Conservation (phyloP, 2,797 vertebrate species). For the Microctenopoma steveboyesi region DNA sequence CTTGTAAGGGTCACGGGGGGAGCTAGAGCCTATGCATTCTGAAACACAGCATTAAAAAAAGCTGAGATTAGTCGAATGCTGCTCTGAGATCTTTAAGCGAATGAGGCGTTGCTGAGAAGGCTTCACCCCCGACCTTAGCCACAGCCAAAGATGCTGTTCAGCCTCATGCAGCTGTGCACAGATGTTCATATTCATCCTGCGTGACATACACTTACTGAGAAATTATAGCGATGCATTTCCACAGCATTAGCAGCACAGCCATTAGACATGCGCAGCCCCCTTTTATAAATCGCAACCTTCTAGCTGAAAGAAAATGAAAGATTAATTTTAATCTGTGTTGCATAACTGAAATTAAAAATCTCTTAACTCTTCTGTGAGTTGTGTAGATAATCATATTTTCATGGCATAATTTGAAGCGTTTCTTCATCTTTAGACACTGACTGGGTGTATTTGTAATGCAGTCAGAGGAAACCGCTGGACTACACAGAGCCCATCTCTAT, state of each 20-base stretch:
- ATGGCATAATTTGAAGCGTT: no score
- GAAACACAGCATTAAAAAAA: no score
- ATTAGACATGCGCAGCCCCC: not conserved
- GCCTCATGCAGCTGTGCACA: not conserved
- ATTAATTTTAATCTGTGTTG: not conserved
- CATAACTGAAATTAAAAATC: not conserved
- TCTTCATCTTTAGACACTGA: not conserved
- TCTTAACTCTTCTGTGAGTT: not conserved
- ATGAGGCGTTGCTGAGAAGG: slow-evolving; percentile 12
- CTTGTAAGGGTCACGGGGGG: no score
- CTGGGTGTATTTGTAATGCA: not conserved
- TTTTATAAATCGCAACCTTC: not conserved
- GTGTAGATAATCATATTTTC: no score
- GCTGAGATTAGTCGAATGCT: not conserved
- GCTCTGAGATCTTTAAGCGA: not conserved
- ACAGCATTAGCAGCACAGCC: not conserved
- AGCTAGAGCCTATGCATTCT: no score
- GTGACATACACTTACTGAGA: not conserved
- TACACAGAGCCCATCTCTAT: not conserved
- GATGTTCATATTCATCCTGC: not conserved
- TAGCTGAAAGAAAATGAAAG: not conserved
- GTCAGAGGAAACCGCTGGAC: not conserved
- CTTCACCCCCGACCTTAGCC: slow-evolving; percentile 38
- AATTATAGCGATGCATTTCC: no score
- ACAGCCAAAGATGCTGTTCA: not conserved